Evolutionary conservation across 30 jellyfish, hydroid and myxozoan genomes (phyloP).

Genomic region (Hydractinia echinata): DNA sequence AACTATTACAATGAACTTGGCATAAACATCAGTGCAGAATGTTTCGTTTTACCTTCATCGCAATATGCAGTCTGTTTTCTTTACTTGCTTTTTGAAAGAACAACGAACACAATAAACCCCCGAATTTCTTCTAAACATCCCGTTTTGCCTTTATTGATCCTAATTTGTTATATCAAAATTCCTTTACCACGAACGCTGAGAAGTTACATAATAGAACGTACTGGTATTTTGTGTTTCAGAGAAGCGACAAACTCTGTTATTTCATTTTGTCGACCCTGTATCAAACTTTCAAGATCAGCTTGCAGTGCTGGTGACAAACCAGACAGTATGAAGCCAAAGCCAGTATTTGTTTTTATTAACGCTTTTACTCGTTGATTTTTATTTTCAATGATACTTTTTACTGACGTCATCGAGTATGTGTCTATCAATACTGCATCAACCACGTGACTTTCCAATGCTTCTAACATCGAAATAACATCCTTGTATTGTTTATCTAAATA

Average conservation of each 20-base stretch:
- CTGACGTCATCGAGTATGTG: slow-evolving; percentile 1
- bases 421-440: slow-evolving; percentile 37
- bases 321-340: slow-evolving; percentile 29
- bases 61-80: too few species aligned
- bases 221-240: slow-evolving; percentile 23
- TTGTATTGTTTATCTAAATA: slow-evolving; percentile 10
- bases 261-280: background rate
- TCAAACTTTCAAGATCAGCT: background rate
- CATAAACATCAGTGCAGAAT: too few species aligned
- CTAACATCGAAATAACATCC: background rate
- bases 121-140: too few species aligned
- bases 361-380: slow-evolving; percentile 17
- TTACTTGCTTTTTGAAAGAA: too few species aligned
- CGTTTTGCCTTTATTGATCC: too few species aligned
- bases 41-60: too few species aligned
- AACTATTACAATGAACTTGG: too few species aligned
- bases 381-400: background rate
- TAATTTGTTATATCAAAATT: too few species aligned
- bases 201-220: background rate
- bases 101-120: too few species aligned
- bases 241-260: background rate
- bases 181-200: background rate
- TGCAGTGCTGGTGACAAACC: slow-evolving; percentile 16
- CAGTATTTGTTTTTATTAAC: slow-evolving; percentile 28
- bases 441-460: background rate